These are phyloP conservation scores for Noctua pronuba DNA, from an alignment of 2,888 invertebrate genomes.

Conservation along the genomic window DNA sequence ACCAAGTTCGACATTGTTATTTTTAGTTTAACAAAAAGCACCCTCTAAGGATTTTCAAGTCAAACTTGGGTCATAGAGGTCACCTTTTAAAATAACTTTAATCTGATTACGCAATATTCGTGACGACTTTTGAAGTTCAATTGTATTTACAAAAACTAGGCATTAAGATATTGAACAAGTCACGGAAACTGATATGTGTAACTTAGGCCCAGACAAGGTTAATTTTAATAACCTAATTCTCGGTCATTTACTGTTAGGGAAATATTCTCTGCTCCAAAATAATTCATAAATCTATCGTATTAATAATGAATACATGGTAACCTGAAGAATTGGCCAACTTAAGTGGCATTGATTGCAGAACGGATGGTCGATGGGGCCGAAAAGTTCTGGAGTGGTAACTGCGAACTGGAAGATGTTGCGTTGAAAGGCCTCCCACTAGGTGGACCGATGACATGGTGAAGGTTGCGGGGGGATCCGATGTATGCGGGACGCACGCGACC, in stretches of 20 bases:
- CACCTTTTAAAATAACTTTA: constrained; percentile 49
- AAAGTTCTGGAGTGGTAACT: no score
- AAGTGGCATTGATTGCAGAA: no score
- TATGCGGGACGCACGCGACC: no score
- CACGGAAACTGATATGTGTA: constrained; percentile 51
- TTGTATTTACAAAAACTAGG: constrained; percentile 24
- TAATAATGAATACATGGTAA: no score
- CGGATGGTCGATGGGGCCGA: no score
- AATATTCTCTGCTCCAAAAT: not conserved
- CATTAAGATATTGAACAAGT: constrained; percentile 37
- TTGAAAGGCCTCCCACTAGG: no score
- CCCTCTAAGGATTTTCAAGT: constrained; percentile 45
- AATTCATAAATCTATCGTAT: not conserved
- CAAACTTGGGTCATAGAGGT: constrained; percentile 51
- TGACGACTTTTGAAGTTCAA: constrained; percentile 46
- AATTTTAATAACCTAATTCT: not conserved
- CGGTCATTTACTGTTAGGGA: not conserved
- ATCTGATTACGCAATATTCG: constrained; percentile 57
- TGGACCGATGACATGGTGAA: no score
- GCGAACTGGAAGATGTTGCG: no score
- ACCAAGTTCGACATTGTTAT: constrained; percentile 38
- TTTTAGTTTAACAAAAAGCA: constrained; percentile 43
- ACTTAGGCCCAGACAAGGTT: constrained; percentile 21
- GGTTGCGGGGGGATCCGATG: no score
- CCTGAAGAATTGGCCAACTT: no score